These are phyloP conservation scores for Plectus sambesii DNA, from an alignment of 1,140 invertebrate genomes.

Conservation along the genomic window DNA sequence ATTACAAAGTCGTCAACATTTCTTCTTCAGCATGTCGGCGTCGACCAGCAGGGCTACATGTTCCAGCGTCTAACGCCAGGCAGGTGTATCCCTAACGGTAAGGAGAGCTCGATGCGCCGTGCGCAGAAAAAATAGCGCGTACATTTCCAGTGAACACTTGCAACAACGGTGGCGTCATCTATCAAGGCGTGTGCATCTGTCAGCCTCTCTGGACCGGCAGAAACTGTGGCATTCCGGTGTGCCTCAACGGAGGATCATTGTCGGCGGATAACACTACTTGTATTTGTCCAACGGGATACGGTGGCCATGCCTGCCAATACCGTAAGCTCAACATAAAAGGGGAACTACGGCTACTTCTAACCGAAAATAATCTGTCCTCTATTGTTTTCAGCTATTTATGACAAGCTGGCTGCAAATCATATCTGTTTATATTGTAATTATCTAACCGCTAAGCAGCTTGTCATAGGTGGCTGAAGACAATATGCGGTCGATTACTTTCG, in stretches of 20 bases:
- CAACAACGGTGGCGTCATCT: slow-evolving; percentile 3
- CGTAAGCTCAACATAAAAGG: neutral
- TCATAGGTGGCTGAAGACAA: no score
- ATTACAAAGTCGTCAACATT: slow-evolving; percentile 11
- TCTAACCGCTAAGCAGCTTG: no score
- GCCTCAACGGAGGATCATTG: slow-evolving; percentile 23
- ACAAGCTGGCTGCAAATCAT: no score
- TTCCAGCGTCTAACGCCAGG: slow-evolving; percentile 24
- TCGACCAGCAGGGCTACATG: slow-evolving; percentile 20
- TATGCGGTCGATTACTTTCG: no score
- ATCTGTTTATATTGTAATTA: no score
- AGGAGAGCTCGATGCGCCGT: no score
- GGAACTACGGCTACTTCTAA: no score
- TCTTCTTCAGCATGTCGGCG: slow-evolving; percentile 23
- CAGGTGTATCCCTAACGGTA: no score
- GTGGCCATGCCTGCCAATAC: slow-evolving; percentile 19
- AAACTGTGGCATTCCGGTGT: slow-evolving; percentile 19
- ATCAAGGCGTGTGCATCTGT: slow-evolving; percentile 15
- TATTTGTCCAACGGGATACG: slow-evolving; percentile 18
- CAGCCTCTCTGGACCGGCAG: slow-evolving; percentile 21
- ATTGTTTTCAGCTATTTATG: no score
- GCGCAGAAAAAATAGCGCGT: no score
- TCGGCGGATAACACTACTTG: slow-evolving; percentile 10
- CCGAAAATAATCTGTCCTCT: no score
- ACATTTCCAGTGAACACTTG: neutral